Evolutionary conservation across 2,888 invertebrate species (phyloP).

Genomic region (Agonopterix heracliana): DNA sequence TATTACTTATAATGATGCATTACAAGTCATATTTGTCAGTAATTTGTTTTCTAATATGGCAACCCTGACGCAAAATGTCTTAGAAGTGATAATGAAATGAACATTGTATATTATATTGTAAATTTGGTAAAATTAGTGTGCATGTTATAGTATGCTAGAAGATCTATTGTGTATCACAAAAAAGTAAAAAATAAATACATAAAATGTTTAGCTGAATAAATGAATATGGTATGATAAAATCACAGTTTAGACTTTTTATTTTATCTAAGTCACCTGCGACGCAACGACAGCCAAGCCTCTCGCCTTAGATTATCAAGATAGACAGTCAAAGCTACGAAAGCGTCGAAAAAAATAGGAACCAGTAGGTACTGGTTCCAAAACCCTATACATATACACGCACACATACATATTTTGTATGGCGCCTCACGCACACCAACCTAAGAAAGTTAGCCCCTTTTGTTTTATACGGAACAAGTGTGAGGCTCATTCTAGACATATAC

Average conservation of each 20-base stretch:
- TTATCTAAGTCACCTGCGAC: background rate
- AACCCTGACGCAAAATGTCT: background rate
- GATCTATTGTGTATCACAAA: conserved; percentile 27
- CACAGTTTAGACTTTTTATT: background rate
- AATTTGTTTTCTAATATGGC: no score
- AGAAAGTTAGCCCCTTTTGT: no score
- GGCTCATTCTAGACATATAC: no score
- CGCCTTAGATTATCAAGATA: no score
- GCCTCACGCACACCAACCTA: no score
- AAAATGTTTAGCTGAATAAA: conserved; percentile 41
- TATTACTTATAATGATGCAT: background rate
- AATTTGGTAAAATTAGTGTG: conserved; percentile 28
- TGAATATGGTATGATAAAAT: conserved; percentile 20
- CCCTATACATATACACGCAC: no score
- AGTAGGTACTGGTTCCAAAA: no score
- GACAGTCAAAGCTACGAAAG: no score
- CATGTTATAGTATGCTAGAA: conserved; percentile 35
- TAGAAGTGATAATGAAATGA: conserved; percentile 9
- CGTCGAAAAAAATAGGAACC: no score
- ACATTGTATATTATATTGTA: conserved; percentile 33
- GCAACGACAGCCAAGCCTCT: no score
- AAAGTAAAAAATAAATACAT: conserved; percentile 24
- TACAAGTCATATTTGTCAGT: background rate
- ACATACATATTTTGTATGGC: no score
- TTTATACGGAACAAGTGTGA: no score